Percentiles rank a stretch among this genome's conserved stretches.
phyloP scores from a whole-genome alignment of 2,113 vertebrate genomes.

The Perca schrenkii region DNA sequence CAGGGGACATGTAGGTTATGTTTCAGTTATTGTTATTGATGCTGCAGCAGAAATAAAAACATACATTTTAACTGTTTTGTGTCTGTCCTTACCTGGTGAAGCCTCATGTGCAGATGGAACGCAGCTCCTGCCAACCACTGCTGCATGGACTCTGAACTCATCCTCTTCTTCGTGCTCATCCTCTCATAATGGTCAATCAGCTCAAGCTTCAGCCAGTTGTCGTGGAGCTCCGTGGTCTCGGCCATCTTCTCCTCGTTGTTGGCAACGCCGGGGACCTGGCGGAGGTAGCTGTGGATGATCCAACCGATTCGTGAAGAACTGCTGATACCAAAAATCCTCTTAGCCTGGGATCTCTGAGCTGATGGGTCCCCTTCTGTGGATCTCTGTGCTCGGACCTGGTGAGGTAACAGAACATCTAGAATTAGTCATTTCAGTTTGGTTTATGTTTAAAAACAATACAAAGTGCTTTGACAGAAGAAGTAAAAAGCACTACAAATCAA shows the following conservation, averaged over 20 bases:
- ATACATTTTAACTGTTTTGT: not conserved
- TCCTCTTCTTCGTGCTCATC: conserved; percentile 78
- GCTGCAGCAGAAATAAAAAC: not conserved
- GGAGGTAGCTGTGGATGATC: conserved; percentile 77
- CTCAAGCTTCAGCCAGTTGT: conserved; percentile 77
- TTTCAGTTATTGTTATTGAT: not conserved
- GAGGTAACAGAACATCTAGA: not conserved
- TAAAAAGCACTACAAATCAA: no score
- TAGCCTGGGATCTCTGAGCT: conserved; percentile 10
- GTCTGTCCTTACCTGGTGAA: conserved; percentile 77
- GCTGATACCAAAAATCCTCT: conserved; percentile 76
- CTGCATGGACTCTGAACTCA: conserved; percentile 76
- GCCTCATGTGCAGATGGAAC: conserved; percentile 82
- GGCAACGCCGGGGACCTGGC: conserved; percentile 63
- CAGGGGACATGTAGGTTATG: not conserved
- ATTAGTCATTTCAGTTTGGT: not conserved
- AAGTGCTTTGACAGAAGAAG: no score
- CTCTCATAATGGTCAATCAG: conserved; percentile 79
- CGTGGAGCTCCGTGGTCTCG: conserved; percentile 79
- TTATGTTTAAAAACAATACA: not conserved
- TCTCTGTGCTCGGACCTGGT: conserved; percentile 54
- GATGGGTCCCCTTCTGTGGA: not conserved
- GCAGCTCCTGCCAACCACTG: conserved; percentile 84
- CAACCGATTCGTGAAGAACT: conserved; percentile 76
- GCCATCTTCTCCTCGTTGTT: conserved; percentile 73